Evolutionary conservation across 30 jellyfish, hydroid and myxozoan genomes (phyloP), one percentile per base, ranked within the genome.

Genomic region (Aurelia sp.): DNA sequence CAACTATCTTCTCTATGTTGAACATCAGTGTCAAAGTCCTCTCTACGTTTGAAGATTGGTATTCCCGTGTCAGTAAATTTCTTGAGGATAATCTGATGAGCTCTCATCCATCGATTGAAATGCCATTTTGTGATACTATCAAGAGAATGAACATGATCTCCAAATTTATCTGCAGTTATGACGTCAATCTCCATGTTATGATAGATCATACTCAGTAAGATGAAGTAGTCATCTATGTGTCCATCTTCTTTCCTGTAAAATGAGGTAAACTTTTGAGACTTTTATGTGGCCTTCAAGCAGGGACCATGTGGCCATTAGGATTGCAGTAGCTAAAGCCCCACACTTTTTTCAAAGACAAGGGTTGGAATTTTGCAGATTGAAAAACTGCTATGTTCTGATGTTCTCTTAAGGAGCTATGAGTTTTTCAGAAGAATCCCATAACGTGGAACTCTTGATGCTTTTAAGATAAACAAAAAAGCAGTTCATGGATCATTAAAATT

Each of bases 151-250:
- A 27, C 84, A 48, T 86, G 96, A 59, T 86, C 96, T 37, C 88
- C 83, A 66, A 86, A 86, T 61, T 71, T 77, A 48, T 86, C 96
- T 3, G 90, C 88, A 16, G 96, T 86, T 21, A 86, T 53, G 37
- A 86, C 61, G 58, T 71, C 81, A 58, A 86, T 77, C 41, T 86
- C 59, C 96, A 86, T 86, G 86, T 77, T 59, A 23, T 86, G 96
- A 60, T 2, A 78, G 30, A 70, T 86, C 75, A 86, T 78, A 55
- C 86, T 60, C 55, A 70, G 19, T 30, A 86, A 59, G 17, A 86
- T 69, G 82, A 86, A 86, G 78, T 86, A 78, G 76, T 86, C 96
- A 71, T 86, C 96, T 13, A 86, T 78, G 30, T 86, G 90, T 3
- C 90, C 89, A 84, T 62, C 86, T 47, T 76, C 71, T 40, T 73